Evolutionary conservation across 2,888 invertebrate genomes (phyloP).

Genomic region (Calameuta pallipes): DNA sequence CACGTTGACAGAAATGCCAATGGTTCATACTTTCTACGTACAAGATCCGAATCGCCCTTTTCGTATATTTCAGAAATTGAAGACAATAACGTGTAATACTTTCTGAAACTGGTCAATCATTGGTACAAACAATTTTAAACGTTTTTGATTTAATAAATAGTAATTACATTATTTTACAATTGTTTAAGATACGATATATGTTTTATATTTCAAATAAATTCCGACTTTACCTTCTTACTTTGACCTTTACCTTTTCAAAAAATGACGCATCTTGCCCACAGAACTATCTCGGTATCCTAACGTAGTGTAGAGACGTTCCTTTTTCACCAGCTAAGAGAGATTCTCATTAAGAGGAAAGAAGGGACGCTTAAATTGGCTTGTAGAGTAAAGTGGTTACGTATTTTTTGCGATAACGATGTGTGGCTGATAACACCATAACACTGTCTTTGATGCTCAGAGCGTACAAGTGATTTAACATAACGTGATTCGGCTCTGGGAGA

Average conservation of each 20-base stretch:
- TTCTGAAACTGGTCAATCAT: background rate
- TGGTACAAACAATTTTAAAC: conserved; percentile 10
- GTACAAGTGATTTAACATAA: conserved; percentile 99
- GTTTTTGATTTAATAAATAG: conserved; percentile 46
- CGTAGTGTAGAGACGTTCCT: background rate
- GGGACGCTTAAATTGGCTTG: conserved; percentile 86
- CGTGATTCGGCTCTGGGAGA: conserved; percentile 99
- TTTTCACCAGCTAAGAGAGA: background rate
- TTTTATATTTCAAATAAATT: conserved; percentile 1
- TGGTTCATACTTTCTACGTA: conserved; percentile 57
- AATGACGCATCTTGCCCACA: background rate
- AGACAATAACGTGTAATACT: conserved; percentile 32
- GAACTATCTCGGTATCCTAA: too few species aligned
- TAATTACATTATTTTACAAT: conserved; percentile 50
- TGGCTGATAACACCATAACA: conserved; percentile 99
- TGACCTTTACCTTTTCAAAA: background rate
- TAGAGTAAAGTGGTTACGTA: conserved; percentile 99
- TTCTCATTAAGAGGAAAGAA: conserved; percentile 12
- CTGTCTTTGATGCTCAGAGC: conserved; percentile 99
- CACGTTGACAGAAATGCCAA: conserved; percentile 49
- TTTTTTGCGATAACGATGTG: conserved; percentile 98
- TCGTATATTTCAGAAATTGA: conserved; percentile 33
- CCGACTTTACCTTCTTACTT: background rate
- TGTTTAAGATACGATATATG: conserved; percentile 29
- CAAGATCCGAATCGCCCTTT: conserved; percentile 54